phyloP scores from a whole-genome alignment of 2,888 invertebrate species.

The Laspeyria flexula region DNA sequence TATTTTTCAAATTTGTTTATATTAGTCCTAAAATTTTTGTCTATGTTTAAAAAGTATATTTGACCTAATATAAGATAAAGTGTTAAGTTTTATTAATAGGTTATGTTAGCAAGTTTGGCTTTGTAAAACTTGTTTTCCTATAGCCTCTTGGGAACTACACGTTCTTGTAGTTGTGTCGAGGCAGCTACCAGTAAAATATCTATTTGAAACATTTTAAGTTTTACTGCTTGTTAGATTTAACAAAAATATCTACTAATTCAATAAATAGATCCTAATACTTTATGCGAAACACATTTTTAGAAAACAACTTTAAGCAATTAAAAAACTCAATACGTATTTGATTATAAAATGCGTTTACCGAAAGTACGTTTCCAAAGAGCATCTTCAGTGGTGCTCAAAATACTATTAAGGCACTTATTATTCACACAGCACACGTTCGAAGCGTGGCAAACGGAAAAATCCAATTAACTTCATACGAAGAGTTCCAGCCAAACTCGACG shows the following conservation, averaged over 20 bases:
- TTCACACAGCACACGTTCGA: conserved; percentile 74
- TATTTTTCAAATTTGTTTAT: too few relatives aligned
- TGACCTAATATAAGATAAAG: conserved; percentile 6
- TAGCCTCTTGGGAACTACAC: conserved; percentile 27
- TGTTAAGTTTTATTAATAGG: conserved; percentile 25
- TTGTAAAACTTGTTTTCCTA: conserved; percentile 21
- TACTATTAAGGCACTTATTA: conserved; percentile 75
- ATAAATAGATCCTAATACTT: too few relatives aligned
- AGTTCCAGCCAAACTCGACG: conserved; percentile 64
- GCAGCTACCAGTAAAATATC: conserved; percentile 38
- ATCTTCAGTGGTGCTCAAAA: conserved; percentile 55
- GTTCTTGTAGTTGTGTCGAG: conserved; percentile 30
- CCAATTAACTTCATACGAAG: conserved; percentile 81
- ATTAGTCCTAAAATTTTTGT: too few relatives aligned
- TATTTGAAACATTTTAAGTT: conserved; percentile 30
- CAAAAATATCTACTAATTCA: too few relatives aligned
- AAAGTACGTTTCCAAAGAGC: conserved; percentile 25
- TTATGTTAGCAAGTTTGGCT: conserved; percentile 20
- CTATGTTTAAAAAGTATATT: not conserved
- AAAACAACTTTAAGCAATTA: too few relatives aligned
- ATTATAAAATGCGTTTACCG: conserved; percentile 24
- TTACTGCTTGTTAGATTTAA: too few relatives aligned
- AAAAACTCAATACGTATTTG: too few relatives aligned
- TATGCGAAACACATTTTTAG: too few relatives aligned
- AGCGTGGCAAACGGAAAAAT: conserved; percentile 80